Base-by-base conservation (phyloP, 2,888 invertebrate genomes). In the Lomographa bimaculata region DNA sequence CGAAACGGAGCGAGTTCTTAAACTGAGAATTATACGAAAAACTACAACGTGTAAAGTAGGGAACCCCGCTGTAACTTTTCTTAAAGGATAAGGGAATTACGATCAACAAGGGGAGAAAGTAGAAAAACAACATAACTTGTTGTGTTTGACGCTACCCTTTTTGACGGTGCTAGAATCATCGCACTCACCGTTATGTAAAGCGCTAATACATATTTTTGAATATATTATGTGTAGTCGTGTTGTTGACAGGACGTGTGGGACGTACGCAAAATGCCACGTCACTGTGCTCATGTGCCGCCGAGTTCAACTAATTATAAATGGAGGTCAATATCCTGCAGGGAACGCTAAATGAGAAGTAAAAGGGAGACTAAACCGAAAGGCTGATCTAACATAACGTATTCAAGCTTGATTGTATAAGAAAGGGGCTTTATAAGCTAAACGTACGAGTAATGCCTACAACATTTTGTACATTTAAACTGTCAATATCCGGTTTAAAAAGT, bases 1-100 rank as follows among this genome's bases (percentile, higher is more conserved):
- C 65, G 71, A 64, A 71, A 59, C 69, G 67, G 70, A 67, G 64
- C 65, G 68, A 70, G 70, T 71, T 65, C 75, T 74, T 68, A 76
- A 79, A 83, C 77, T 83, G 74, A 76, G 77, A 80, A 83, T 83
- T 80, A 83, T 80, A 79, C 77, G 75, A 70, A 71, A 72, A 66
- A 67, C 53, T 47, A 47, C 53, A 73, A 66, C 58, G 59, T 67
- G 68, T 71, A 74, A 77, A 79, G 66, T 71, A 74, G 69, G 72
- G 75, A 69, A 68, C 70, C n/a, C 61, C 67, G 60, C 47, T 64
- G 71, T 79, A 81, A 81, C 78, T 82, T 81, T 80, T 72, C 64
- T 70, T 69, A 56, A 65, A 62, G 68, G 71, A 67, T 71, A 73
- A 74, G 67, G 62, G 79, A 80, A 81, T 82, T 81, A 79, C 73